Conservation (phyloP, 2,888 invertebrate genomes). For the Ctenicera cuprea region DNA sequence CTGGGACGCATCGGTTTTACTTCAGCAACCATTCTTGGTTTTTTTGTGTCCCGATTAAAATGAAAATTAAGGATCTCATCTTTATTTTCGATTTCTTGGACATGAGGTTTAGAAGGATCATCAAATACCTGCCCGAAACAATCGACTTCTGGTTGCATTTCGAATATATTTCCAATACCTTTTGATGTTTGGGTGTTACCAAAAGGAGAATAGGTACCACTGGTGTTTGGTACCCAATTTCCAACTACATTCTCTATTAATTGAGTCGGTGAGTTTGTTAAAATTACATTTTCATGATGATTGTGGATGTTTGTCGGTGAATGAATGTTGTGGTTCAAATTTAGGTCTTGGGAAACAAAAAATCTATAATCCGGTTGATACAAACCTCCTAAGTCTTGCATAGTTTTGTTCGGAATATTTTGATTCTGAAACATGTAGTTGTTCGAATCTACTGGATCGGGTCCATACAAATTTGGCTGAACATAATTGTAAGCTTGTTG, state of each 20-base stretch:
- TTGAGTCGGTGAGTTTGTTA: slow-evolving; percentile 63
- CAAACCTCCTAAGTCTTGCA: slow-evolving; percentile 57
- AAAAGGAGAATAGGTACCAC: slow-evolving; percentile 85
- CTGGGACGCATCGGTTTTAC: slow-evolving; percentile 91
- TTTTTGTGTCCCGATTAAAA: slow-evolving; percentile 75
- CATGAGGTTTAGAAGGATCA: slow-evolving; percentile 40
- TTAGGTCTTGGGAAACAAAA: slow-evolving; percentile 38
- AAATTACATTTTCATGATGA: slow-evolving; percentile 37
- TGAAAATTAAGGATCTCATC: slow-evolving; percentile 71
- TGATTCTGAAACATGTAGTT: slow-evolving; percentile 62
- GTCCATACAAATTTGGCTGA: slow-evolving; percentile 51
- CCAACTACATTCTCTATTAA: slow-evolving; percentile 83
- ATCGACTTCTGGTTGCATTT: slow-evolving; percentile 65
- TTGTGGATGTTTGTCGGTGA: slow-evolving; percentile 20
- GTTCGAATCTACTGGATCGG: slow-evolving; percentile 51
- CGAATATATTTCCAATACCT: slow-evolving; percentile 58
- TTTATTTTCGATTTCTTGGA: slow-evolving; percentile 56
- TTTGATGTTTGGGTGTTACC: slow-evolving; percentile 77
- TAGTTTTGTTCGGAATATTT: slow-evolving; percentile 59
- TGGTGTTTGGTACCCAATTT: slow-evolving; percentile 83
- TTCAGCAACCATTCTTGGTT: slow-evolving; percentile 86
- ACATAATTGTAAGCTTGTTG: slow-evolving; percentile 55
- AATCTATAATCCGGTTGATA: slow-evolving; percentile 58
- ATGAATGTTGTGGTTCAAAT: slow-evolving; percentile 9
- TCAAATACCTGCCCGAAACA: slow-evolving; percentile 54